Evolutionary conservation across 92 coral and sea anemone species (phyloP).

Genomic region (Metridium senile): DNA sequence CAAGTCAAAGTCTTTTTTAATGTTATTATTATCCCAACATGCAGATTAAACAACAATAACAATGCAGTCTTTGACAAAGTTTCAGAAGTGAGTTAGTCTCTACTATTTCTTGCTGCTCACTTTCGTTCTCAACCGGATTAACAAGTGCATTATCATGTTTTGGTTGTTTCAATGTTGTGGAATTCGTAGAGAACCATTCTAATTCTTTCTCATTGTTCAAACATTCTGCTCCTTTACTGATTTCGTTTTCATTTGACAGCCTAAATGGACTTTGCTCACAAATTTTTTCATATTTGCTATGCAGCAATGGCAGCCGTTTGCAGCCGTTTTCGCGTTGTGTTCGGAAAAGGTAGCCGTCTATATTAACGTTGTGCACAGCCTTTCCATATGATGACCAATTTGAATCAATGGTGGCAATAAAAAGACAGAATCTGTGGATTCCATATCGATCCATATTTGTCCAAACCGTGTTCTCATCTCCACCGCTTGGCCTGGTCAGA

Average conservation of each 20-base stretch:
- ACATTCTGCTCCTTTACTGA: not conserved
- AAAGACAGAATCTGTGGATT: slow-evolving; percentile 69
- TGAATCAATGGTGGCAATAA: slow-evolving; percentile 70
- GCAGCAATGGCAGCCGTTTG: not conserved
- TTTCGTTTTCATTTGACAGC: not conserved
- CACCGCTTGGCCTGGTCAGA: slow-evolving; percentile 78
- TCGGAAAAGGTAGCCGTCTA: not conserved
- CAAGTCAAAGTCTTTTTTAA: too few species aligned
- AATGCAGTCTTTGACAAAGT: too few species aligned
- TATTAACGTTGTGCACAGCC: not conserved
- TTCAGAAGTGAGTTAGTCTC: too few species aligned
- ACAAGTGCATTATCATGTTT: too few species aligned
- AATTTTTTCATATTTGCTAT: not conserved
- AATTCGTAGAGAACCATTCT: too few species aligned
- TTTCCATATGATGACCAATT: not conserved
- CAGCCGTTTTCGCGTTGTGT: not conserved
- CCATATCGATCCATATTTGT: slow-evolving; percentile 73
- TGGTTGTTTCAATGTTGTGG: too few species aligned
- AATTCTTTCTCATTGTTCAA: not conserved
- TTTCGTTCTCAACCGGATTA: too few species aligned
- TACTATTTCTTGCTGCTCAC: too few species aligned
- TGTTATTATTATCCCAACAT: too few species aligned
- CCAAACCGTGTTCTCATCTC: slow-evolving; percentile 91
- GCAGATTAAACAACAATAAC: too few species aligned
- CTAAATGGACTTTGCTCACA: slow-evolving; percentile 4